These are phyloP conservation scores for Yponomeuta sedellus DNA, from an alignment of 2,888 invertebrate species.

Conservation along the genomic window DNA sequence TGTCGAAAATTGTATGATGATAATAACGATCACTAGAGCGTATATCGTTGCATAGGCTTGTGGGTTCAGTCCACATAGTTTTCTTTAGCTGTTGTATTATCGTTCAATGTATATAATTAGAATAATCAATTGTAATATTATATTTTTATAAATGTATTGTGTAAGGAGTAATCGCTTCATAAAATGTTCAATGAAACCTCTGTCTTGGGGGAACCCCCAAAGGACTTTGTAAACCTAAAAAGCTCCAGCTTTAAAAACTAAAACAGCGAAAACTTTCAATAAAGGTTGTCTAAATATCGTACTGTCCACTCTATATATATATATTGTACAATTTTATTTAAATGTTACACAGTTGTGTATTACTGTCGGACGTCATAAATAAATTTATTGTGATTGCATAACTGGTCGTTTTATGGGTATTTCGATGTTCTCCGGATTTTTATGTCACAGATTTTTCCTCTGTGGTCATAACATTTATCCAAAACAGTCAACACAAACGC, in stretches of 20 bases:
- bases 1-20: neutral
- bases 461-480: no score
- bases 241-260: neutral
- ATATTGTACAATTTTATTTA: neutral
- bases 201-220: neutral
- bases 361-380: neutral
- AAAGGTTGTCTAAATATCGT: neutral
- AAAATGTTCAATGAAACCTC: no score
- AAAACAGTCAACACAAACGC: no score
- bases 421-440: no score
- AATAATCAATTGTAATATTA: constrained; percentile 5
- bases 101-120: neutral
- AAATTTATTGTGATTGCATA: neutral
- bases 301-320: neutral
- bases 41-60: neutral
- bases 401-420: neutral
- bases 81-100: neutral
- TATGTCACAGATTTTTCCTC: no score
- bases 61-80: neutral
- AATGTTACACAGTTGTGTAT: neutral
- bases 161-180: constrained; percentile 9
- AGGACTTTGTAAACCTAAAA: neutral
- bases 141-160: constrained; percentile 13
- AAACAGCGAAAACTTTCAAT: neutral
- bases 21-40: neutral